Evolutionary conservation across 2,797 vertebrate species (phyloP).

Genomic region (Cirrhinus molitorella): DNA sequence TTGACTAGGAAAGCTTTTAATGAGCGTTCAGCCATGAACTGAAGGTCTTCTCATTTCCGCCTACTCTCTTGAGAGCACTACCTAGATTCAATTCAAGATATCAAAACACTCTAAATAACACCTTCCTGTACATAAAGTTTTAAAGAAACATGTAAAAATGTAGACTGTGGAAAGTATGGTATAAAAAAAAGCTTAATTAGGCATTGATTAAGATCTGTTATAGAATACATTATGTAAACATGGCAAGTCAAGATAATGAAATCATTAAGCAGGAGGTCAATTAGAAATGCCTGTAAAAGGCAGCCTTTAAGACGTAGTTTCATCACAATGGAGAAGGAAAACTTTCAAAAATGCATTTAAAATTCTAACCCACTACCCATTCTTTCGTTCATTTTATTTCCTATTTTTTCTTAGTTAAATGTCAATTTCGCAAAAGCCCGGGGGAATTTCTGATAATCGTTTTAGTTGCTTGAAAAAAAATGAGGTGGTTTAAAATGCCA

Average conservation of each 20-base stretch:
- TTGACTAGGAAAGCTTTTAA: constrained; percentile 45
- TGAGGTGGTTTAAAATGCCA: constrained; percentile 63
- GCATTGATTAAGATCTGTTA: neutral
- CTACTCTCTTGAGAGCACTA: constrained; percentile 11
- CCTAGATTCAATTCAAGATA: constrained; percentile 2
- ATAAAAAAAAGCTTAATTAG: neutral
- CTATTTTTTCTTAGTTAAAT: constrained; percentile 60
- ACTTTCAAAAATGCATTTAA: constrained; percentile 34
- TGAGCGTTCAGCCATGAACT: constrained; percentile 44
- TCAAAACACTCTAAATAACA: constrained; percentile 11
- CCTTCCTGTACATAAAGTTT: neutral
- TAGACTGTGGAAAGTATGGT: neutral
- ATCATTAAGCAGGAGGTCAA: neutral
- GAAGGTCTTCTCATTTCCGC: constrained; percentile 43
- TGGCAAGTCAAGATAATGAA: neutral
- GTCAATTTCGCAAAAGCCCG: constrained; percentile 51
- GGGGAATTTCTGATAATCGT: constrained; percentile 58
- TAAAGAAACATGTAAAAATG: neutral
- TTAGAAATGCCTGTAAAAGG: constrained; percentile 2
- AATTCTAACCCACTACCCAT: constrained; percentile 41
- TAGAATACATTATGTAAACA: neutral
- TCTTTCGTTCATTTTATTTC: constrained; percentile 44
- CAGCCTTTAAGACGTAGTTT: neutral
- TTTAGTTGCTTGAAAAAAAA: constrained; percentile 51
- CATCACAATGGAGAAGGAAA: neutral